phyloP scores from a whole-genome alignment of 2,113 vertebrate genomes.

The Xenotilapia flavipinnis region DNA sequence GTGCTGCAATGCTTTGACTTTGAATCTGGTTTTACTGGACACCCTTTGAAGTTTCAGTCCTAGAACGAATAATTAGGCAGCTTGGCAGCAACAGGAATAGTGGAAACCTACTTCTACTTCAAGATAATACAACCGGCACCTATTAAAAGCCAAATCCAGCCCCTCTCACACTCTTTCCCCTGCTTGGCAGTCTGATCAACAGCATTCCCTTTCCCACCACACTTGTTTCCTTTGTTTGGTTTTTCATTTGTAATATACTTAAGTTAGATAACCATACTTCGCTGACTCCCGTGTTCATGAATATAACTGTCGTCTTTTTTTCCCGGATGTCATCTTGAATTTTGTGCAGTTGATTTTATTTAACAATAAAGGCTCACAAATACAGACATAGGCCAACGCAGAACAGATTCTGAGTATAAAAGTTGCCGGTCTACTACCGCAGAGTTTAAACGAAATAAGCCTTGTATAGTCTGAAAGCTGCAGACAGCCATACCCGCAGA shows the following conservation, averaged over 20 bases:
- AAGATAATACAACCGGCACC: neutral
- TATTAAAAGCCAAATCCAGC: neutral
- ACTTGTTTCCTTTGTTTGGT: neutral
- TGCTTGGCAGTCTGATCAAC: neutral
- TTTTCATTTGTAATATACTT: neutral
- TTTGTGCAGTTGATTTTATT: neutral
- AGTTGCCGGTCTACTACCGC: neutral
- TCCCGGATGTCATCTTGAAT: accelerated
- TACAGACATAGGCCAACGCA: neutral
- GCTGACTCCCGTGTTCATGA: neutral
- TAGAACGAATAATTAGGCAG: neutral
- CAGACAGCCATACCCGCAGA: neutral
- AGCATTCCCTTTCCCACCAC: neutral
- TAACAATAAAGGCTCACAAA: neutral
- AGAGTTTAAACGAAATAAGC: neutral
- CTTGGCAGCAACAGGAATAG: neutral
- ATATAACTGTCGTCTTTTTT: neutral
- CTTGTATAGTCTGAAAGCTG: neutral
- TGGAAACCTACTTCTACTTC: neutral
- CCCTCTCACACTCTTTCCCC: neutral
- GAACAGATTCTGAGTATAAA: neutral
- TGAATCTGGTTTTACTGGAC: neutral
- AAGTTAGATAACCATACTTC: neutral
- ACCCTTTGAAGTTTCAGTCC: neutral
- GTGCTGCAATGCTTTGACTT: neutral